Percentiles rank a stretch among this genome's conserved stretches.
phyloP scores from a whole-genome alignment of 2,888 invertebrate genomes.

The Tetramorium bicarinatum region DNA sequence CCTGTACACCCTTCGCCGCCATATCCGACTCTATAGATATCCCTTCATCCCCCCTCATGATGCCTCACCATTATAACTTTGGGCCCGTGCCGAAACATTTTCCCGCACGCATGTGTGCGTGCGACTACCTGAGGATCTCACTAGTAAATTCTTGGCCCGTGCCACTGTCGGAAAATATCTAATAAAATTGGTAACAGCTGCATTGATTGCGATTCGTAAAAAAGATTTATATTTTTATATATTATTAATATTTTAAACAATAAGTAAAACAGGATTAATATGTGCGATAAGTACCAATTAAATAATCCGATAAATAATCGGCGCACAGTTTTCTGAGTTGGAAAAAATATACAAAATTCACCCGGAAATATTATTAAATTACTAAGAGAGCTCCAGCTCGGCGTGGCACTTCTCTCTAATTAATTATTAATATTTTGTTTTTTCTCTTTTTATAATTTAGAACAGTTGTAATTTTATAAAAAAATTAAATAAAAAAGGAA shows the following conservation, averaged over 20 bases:
- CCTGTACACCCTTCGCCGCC: background rate
- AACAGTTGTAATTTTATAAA: too few relatives aligned
- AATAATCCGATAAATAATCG: too few relatives aligned
- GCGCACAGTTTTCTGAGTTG: too few relatives aligned
- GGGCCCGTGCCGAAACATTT: constrained; percentile 48
- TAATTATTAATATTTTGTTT: background rate
- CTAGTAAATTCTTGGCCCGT: constrained; percentile 53
- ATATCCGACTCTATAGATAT: constrained; percentile 16
- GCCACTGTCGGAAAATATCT: constrained; percentile 21
- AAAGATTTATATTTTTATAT: background rate
- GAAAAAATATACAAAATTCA: too few relatives aligned
- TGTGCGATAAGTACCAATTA: too few relatives aligned
- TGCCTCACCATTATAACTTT: constrained; percentile 49
- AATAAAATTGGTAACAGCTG: constrained; percentile 29
- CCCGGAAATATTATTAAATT: too few relatives aligned
- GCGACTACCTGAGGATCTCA: constrained; percentile 44
- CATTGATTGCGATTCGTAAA: background rate
- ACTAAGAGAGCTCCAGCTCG: too few relatives aligned
- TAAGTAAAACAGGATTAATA: too few relatives aligned
- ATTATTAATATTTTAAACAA: too few relatives aligned
- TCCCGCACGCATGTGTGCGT: constrained; percentile 14
- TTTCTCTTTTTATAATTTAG: background rate
- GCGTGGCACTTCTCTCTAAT: too few relatives aligned
- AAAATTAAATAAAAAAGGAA: background rate
- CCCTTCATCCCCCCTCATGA: constrained; percentile 44